Evolutionary conservation across 2,797 vertebrate genomes (phyloP).

Genomic region (Discoglossus pictus): DNA sequence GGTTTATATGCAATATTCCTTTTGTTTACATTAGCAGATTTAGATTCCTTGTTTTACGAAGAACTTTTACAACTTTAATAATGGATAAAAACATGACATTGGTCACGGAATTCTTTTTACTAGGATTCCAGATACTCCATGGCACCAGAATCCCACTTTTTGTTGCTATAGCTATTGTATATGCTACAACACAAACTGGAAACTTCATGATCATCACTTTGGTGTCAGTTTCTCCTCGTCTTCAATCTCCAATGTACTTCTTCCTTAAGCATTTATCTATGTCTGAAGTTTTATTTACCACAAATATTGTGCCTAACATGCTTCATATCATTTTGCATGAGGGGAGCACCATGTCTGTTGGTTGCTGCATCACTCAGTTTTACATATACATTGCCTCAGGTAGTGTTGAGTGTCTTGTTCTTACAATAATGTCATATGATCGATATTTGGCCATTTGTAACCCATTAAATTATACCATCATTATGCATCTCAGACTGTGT

Average conservation of each 20-base stretch:
- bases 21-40: too few species aligned
- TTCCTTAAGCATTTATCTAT: slow-evolving; percentile 40
- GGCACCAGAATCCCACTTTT: slow-evolving; percentile 9
- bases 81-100: slow-evolving; percentile 21
- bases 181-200: slow-evolving; percentile 22
- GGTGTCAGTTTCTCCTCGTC: slow-evolving; percentile 18
- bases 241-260: slow-evolving; percentile 39
- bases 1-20: background rate
- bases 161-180: background rate
- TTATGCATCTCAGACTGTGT: slow-evolving; percentile 25
- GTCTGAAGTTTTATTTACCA: slow-evolving; percentile 31
- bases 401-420: slow-evolving; percentile 31
- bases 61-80: too few species aligned
- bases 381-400: slow-evolving; percentile 33
- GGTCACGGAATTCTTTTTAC: slow-evolving; percentile 13
- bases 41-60: too few species aligned
- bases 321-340: slow-evolving; percentile 1
- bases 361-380: slow-evolving; percentile 32
- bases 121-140: slow-evolving; percentile 7
- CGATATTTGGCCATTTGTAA: slow-evolving; percentile 45
- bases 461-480: slow-evolving; percentile 20
- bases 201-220: slow-evolving; percentile 27
- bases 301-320: slow-evolving; percentile 37
- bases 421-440: slow-evolving; percentile 40
- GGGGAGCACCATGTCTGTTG: slow-evolving; percentile 6